These are phyloP conservation scores for Hemaris fuciformis DNA, from an alignment of 2,888 invertebrate species.

Conservation along the genomic window DNA sequence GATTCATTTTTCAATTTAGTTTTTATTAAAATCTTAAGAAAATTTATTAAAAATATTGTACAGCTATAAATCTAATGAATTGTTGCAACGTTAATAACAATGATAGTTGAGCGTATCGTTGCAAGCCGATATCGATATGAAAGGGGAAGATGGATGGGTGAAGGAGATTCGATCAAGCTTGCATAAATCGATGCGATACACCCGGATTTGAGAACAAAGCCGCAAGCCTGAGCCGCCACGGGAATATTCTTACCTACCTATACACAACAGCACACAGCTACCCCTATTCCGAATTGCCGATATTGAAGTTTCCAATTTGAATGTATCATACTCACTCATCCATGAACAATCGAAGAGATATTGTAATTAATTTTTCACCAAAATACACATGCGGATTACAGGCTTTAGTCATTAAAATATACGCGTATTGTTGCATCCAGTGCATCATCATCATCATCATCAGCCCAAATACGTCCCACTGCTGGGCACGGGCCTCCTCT, in stretches of 20 bases:
- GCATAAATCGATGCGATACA: conserved; percentile 79
- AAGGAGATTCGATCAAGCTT: conserved; percentile 73
- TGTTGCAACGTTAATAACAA: background rate
- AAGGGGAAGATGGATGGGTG: conserved; percentile 40
- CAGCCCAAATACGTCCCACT: too few relatives aligned
- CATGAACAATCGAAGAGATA: background rate
- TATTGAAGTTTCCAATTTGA: conserved; percentile 7
- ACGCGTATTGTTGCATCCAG: background rate
- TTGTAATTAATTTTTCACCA: background rate
- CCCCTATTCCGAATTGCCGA: conserved; percentile 9
- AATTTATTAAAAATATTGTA: background rate
- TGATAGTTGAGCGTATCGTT: background rate
- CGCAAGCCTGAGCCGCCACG: conserved; percentile 58
- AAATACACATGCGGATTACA: background rate
- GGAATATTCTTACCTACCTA: conserved; percentile 36
- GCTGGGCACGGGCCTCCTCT: too few relatives aligned
- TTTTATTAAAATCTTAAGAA: background rate
- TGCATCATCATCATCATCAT: too few relatives aligned
- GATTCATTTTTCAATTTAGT: background rate
- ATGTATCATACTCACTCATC: background rate
- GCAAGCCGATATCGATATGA: conserved; percentile 55
- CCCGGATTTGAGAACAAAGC: conserved; percentile 69
- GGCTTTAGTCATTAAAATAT: background rate
- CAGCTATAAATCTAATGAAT: background rate
- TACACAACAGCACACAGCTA: conserved; percentile 25